Percentiles rank a stretch among this genome's conserved stretches.
These are phyloP conservation scores for Passer montanus DNA, from an alignment of 2,113 vertebrate genomes.

Conservation along the genomic window DNA sequence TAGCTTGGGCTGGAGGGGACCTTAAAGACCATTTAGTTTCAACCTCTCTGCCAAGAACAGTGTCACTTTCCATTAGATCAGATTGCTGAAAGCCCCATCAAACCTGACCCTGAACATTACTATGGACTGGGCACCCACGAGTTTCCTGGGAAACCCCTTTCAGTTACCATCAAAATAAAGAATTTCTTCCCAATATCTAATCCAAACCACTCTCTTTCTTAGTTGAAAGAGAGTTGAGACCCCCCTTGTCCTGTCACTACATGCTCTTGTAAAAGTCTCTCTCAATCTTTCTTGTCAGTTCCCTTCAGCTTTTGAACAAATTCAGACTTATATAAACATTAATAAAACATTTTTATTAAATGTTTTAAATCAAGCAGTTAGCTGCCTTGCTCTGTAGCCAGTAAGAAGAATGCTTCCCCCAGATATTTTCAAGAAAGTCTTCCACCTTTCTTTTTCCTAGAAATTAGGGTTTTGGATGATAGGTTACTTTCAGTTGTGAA, in stretches of 20 bases:
- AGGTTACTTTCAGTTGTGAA: not conserved
- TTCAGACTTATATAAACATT: not conserved
- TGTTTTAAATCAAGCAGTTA: not conserved
- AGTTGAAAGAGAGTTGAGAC: too few relatives aligned
- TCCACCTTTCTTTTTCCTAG: not conserved
- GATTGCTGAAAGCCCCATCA: not conserved
- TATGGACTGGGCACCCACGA: not conserved
- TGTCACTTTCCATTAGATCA: not conserved
- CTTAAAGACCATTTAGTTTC: not conserved
- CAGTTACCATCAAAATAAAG: not conserved
- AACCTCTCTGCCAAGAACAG: not conserved
- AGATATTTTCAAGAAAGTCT: not conserved
- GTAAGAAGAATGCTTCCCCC: not conserved
- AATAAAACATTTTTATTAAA: not conserved
- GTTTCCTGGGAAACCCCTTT: not conserved
- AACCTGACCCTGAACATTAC: not conserved
- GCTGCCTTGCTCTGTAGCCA: not conserved
- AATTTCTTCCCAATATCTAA: not conserved
- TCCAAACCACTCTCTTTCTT: not conserved
- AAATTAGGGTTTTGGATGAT: not conserved
- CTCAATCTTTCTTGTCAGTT: not conserved
- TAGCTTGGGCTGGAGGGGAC: not conserved
- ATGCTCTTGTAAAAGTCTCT: not conserved
- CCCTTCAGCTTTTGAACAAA: not conserved
- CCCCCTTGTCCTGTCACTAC: not conserved